Conservation (phyloP, 2,888 invertebrate genomes). For the Macrosiphum euphorbiae region DNA sequence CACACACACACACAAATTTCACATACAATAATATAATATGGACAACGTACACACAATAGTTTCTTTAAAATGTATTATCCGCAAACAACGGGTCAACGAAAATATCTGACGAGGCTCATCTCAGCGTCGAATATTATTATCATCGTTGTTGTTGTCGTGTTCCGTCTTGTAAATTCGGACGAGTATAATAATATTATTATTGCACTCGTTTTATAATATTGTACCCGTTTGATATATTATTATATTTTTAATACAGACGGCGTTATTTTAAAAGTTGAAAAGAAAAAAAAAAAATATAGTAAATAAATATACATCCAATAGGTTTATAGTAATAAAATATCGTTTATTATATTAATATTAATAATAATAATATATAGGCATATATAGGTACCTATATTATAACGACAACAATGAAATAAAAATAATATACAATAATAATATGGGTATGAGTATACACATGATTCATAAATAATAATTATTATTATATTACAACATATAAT, state of each 20-base stretch:
- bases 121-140: not conserved
- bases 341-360: conserved; percentile 54
- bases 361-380: not conserved
- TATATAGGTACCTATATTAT: not conserved
- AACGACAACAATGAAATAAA: conserved; percentile 62
- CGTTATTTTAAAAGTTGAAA: too few species aligned
- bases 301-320: not conserved
- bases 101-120: not conserved
- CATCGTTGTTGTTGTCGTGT: not conserved
- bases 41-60: too few species aligned
- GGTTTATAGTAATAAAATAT: conserved; percentile 49
- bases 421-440: conserved; percentile 58
- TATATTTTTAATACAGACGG: too few species aligned
- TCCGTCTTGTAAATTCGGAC: not conserved
- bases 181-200: too few species aligned
- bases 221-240: too few species aligned
- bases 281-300: not conserved
- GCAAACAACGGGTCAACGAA: not conserved
- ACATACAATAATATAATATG: not conserved
- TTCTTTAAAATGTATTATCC: not conserved
- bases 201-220: too few species aligned
- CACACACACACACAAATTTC: not conserved
- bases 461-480: conserved; percentile 32
- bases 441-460: not conserved
- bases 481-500: conserved; percentile 16